phyloP scores from a whole-genome alignment of 2,113 vertebrate species.

The Saguinus midas region DNA sequence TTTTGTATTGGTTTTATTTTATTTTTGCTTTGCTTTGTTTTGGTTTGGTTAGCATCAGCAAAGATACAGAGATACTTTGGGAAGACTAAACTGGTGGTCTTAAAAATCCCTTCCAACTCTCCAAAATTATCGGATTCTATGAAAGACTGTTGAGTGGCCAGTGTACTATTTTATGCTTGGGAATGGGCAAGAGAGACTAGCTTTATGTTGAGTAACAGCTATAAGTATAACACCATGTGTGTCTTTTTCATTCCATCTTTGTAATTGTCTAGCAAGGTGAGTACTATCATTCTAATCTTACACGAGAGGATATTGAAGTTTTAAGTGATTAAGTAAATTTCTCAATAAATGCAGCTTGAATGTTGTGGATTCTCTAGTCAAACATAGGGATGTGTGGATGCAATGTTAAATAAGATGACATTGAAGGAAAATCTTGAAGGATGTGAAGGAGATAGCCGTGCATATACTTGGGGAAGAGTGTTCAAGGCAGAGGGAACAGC shows the following conservation, averaged over 20 bases:
- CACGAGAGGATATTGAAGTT: not conserved
- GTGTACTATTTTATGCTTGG: not conserved
- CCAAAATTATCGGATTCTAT: not conserved
- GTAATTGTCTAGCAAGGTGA: not conserved
- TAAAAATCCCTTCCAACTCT: not conserved
- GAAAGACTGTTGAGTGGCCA: not conserved
- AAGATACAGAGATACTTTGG: not conserved
- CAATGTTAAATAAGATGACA: slow-evolving; percentile 5
- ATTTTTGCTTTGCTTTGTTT: not conserved
- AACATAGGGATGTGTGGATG: not conserved
- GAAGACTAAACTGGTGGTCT: not conserved
- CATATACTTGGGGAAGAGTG: not conserved
- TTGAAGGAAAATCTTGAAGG: slow-evolving; percentile 12
- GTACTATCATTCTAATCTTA: not conserved
- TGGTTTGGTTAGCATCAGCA: not conserved
- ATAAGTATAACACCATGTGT: not conserved
- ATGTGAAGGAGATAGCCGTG: not conserved
- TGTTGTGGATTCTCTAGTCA: not conserved
- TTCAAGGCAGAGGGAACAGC: not conserved
- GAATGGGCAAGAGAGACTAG: not conserved
- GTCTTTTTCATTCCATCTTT: not conserved
- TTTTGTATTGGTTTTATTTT: not conserved
- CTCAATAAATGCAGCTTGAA: not conserved
- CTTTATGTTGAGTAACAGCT: not conserved
- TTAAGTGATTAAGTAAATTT: not conserved